Conservation (phyloP, 2,113 vertebrate species). For the Pithys albifrons region DNA sequence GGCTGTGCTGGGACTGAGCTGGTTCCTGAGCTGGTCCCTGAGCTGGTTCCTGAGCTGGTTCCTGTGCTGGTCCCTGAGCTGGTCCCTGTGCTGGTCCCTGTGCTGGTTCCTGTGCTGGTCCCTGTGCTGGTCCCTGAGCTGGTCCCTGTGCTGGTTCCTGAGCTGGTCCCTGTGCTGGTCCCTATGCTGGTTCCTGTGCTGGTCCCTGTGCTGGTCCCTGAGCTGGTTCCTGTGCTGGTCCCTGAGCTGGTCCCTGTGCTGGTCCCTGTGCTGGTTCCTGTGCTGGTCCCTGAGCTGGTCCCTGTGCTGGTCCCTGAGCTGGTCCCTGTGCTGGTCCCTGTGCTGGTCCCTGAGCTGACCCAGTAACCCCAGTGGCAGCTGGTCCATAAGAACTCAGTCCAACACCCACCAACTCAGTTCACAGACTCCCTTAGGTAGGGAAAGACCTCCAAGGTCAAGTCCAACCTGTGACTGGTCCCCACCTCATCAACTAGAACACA, state of each 20-base stretch:
- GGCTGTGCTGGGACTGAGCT: fast-evolving
- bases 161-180: not conserved
- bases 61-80: not conserved
- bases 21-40: not conserved
- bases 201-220: too few species aligned
- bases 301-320: not conserved
- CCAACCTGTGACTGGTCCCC: not conserved
- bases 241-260: too few species aligned
- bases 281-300: fast-evolving
- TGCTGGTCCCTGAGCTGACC: not conserved
- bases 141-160: too few species aligned
- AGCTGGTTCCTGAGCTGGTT: too few species aligned
- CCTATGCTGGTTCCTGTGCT: not conserved
- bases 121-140: fast-evolving
- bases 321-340: not conserved
- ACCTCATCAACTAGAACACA: not conserved
- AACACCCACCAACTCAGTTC: fast-evolving
- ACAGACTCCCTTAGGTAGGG: not conserved
- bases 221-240: not conserved
- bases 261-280: not conserved
- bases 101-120: not conserved
- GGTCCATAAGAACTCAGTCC: fast-evolving
- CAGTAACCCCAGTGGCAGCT: fast-evolving
- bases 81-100: too few species aligned
- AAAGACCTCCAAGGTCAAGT: not conserved